Conservation (phyloP, 1,140 invertebrate species). For the Drosophila ironensis region DNA sequence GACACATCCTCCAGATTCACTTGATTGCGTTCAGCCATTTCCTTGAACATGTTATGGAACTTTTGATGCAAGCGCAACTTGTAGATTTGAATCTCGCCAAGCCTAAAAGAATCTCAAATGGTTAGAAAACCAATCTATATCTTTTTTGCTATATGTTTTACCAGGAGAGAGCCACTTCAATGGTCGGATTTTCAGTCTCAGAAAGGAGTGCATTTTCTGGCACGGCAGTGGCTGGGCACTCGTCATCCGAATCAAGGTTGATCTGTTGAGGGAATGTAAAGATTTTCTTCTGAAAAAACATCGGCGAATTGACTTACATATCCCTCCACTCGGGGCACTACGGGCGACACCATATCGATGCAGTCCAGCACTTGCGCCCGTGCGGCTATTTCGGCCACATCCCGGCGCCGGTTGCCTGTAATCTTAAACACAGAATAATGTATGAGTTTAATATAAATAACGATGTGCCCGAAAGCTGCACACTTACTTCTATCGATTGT, state of each 20-base stretch:
- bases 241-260: conserved; percentile 64
- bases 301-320: conserved; percentile 66
- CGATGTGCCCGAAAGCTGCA: too few species aligned
- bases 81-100: conserved; percentile 60
- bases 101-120: conserved; percentile 11
- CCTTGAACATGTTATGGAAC: conserved; percentile 59
- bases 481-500: too few species aligned
- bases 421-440: too few species aligned
- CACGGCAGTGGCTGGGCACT: background rate
- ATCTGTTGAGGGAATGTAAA: conserved; percentile 15
- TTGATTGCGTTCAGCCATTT: conserved; percentile 60
- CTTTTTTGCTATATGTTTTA: background rate
- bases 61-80: conserved; percentile 63
- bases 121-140: background rate
- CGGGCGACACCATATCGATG: conserved; percentile 65
- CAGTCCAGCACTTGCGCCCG: conserved; percentile 39
- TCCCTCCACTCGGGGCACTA: conserved; percentile 54
- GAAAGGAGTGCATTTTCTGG: background rate
- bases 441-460: too few species aligned
- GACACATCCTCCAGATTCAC: conserved; percentile 38
- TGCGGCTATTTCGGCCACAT: conserved; percentile 50
- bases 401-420: background rate
- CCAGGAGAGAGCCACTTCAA: conserved; percentile 59
- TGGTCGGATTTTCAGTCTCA: conserved; percentile 58
- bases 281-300: background rate